phyloP scores from a whole-genome alignment of 2,888 invertebrate genomes.

The Cremastinae sp. region DNA sequence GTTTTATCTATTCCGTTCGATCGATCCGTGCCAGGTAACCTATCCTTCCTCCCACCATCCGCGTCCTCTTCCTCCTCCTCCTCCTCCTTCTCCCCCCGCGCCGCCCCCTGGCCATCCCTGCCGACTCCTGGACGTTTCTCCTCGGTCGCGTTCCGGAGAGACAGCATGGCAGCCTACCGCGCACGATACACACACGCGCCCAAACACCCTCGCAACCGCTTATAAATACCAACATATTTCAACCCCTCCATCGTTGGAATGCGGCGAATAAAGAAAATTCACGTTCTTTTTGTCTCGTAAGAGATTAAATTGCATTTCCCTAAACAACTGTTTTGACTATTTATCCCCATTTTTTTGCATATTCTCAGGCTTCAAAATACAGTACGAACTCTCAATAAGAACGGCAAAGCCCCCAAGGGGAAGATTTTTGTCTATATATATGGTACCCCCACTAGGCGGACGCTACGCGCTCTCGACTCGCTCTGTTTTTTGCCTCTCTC shows the following conservation, averaged over 20 bases:
- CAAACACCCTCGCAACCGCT: background rate
- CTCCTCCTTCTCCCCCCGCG: background rate
- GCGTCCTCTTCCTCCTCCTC: constrained; percentile 10
- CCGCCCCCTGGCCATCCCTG: background rate
- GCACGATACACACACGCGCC: constrained; percentile 25
- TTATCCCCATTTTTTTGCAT: too few species aligned
- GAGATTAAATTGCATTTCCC: too few species aligned
- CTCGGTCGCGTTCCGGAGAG: constrained; percentile 46
- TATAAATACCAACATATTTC: constrained; percentile 1
- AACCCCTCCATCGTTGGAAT: too few species aligned
- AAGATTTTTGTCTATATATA: too few species aligned
- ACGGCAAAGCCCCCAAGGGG: too few species aligned
- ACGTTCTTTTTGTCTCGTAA: constrained; percentile 15
- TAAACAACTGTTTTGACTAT: too few species aligned
- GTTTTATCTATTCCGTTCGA: constrained; percentile 62
- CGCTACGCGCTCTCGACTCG: too few species aligned
- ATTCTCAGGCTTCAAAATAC: too few species aligned
- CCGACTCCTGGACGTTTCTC: constrained; percentile 32
- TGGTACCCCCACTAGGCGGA: too few species aligned
- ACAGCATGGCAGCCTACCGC: constrained; percentile 31
- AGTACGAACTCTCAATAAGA: too few species aligned
- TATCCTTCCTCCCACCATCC: constrained; percentile 38
- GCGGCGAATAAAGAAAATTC: background rate
- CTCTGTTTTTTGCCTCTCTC: too few species aligned
- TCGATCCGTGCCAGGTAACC: constrained; percentile 62